Percentiles rank a stretch among this genome's conserved stretches.
Evolutionary conservation across 2,888 invertebrate genomes (phyloP).

Genomic region (Tolmerus cingulatus): DNA sequence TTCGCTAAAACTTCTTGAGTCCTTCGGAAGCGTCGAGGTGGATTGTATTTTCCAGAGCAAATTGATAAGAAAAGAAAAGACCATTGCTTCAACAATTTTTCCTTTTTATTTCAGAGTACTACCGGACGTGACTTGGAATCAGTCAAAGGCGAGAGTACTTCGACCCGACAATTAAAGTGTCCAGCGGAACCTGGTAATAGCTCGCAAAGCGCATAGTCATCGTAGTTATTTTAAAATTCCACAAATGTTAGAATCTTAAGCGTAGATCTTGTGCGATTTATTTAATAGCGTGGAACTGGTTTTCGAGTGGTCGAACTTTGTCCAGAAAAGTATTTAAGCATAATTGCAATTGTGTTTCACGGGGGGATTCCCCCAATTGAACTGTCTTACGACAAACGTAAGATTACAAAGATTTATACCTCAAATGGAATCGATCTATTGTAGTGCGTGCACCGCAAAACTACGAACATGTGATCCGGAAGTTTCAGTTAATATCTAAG

Average conservation of each 20-base stretch:
- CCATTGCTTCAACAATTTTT: not conserved
- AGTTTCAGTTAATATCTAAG: not conserved
- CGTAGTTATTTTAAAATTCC: not conserved
- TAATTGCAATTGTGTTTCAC: not conserved
- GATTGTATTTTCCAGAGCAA: not conserved
- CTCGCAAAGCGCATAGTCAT: not conserved
- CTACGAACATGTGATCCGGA: not conserved
- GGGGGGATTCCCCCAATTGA: not conserved
- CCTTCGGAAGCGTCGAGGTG: not conserved
- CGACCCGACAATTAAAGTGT: not conserved
- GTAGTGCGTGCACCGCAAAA: not conserved
- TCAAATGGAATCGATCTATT: conserved; percentile 27
- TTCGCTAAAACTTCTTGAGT: not conserved
- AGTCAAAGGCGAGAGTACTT: not conserved
- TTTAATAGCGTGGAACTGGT: not conserved
- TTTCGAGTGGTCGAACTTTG: conserved; percentile 18
- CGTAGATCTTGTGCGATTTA: not conserved
- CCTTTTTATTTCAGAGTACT: not conserved
- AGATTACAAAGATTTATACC: not conserved
- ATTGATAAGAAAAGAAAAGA: not conserved
- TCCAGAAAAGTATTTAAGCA: not conserved
- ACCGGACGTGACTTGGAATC: not conserved
- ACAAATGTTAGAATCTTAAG: not conserved
- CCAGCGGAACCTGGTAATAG: not conserved
- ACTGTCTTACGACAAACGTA: not conserved